A percentile compares a stretch with the other conserved stretches of the same genome.
Evolutionary conservation across 2,113 vertebrate species (phyloP).

Genomic region (Oreochromis spilurus): DNA sequence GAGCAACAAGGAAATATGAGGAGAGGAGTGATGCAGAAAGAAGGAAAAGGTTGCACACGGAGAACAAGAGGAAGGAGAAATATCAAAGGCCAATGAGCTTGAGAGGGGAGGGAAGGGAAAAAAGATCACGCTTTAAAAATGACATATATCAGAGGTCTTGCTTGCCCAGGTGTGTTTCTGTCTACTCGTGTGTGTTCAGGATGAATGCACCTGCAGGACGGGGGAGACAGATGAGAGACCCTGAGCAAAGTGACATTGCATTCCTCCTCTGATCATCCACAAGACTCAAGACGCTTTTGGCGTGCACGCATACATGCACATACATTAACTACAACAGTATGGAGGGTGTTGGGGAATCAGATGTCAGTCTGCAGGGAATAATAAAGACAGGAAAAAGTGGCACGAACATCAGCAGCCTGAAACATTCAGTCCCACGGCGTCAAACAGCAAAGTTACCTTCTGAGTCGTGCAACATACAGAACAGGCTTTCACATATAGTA

Average conservation of each 20-base stretch:
- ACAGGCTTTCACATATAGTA: neutral
- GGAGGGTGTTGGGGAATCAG: neutral
- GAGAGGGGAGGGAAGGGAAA: neutral
- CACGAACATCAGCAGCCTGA: conserved; percentile 22
- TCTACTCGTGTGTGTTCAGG: conserved; percentile 7
- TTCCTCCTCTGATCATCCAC: conserved; percentile 49
- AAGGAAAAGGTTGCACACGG: neutral
- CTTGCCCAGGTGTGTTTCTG: neutral
- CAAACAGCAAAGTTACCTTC: neutral
- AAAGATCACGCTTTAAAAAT: neutral
- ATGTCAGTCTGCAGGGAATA: neutral
- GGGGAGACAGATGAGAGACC: conserved; percentile 48
- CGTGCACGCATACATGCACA: neutral
- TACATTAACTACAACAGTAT: neutral
- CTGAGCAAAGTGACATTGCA: conserved; percentile 53
- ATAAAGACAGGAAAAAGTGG: conserved; percentile 25
- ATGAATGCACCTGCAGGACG: conserved; percentile 32
- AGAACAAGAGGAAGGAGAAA: neutral
- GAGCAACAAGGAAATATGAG: conserved; percentile 29
- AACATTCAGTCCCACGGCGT: conserved; percentile 7
- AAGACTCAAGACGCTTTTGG: conserved; percentile 29
- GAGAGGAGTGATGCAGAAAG: neutral
- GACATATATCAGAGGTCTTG: neutral
- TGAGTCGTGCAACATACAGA: neutral
- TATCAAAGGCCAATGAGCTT: conserved; percentile 12